Percentiles rank a stretch among this genome's conserved stretches.
These are phyloP conservation scores for Leptothorax acervorum DNA, from an alignment of 2,888 invertebrate genomes.

Conservation along the genomic window DNA sequence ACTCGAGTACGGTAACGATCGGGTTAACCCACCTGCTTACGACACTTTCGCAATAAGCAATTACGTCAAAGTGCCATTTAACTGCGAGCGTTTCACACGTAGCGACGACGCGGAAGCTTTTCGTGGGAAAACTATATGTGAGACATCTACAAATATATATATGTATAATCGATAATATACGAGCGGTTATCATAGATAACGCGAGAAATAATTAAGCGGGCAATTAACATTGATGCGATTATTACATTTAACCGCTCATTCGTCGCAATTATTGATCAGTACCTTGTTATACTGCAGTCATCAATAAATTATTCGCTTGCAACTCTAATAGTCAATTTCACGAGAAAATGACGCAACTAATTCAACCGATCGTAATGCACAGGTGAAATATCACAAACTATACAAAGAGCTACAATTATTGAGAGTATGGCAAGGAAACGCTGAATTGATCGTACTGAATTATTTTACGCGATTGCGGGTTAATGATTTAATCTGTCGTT, in stretches of 20 bases:
- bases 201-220: constrained; percentile 64
- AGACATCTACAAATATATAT: background rate
- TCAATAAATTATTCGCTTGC: constrained; percentile 53
- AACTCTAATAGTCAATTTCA: constrained; percentile 57
- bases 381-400: constrained; percentile 3
- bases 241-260: constrained; percentile 64
- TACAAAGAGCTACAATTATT: constrained; percentile 9
- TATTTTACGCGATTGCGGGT: background rate
- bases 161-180: constrained; percentile 15
- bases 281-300: constrained; percentile 45
- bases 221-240: constrained; percentile 67
- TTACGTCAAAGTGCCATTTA: constrained; percentile 62
- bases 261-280: constrained; percentile 63
- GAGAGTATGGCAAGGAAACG: background rate
- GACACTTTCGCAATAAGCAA: constrained; percentile 70
- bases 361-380: background rate
- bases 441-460: background rate
- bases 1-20: constrained; percentile 56
- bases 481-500: constrained; percentile 6
- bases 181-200: constrained; percentile 38
- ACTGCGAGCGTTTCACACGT: constrained; percentile 40
- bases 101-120: constrained; percentile 17
- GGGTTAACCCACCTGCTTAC: constrained; percentile 59
- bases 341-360: constrained; percentile 32
- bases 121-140: constrained; percentile 24